Conservation (phyloP, 2,888 invertebrate genomes). For the Agriopis aurantiaria region DNA sequence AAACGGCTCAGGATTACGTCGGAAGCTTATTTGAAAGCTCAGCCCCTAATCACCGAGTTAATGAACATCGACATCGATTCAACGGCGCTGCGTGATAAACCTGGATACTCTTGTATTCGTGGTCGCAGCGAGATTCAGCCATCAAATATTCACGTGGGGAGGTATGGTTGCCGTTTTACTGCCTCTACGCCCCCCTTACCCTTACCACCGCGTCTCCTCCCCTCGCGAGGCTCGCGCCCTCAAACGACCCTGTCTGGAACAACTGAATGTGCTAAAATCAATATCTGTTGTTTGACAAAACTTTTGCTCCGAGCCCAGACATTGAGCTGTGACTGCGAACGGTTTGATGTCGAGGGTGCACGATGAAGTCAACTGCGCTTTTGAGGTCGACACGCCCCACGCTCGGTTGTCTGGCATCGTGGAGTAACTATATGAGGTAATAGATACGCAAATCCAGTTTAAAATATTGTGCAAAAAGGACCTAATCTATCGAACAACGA, state of each 20-base stretch:
- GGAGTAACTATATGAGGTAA: neutral
- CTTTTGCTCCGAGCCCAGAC: constrained; percentile 55
- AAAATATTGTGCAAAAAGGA: neutral
- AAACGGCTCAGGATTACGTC: constrained; percentile 46
- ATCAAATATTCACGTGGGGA: constrained; percentile 85
- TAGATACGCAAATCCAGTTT: neutral
- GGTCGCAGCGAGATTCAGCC: constrained; percentile 79
- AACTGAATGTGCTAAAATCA: constrained; percentile 84
- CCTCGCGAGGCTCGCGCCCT: constrained; percentile 58
- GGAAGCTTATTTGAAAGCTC: constrained; percentile 53
- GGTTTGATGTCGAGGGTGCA: constrained; percentile 30
- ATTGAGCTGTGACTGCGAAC: constrained; percentile 36
- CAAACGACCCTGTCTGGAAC: constrained; percentile 76
- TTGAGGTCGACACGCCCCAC: constrained; percentile 15
- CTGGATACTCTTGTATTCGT: constrained; percentile 64
- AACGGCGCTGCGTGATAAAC: constrained; percentile 57
- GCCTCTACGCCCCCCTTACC: constrained; percentile 57
- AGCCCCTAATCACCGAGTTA: constrained; percentile 56
- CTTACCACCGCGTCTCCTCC: constrained; percentile 44
- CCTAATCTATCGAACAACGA: no score
- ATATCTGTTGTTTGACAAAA: constrained; percentile 81
- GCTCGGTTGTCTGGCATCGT: constrained; percentile 7
- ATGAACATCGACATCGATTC: constrained; percentile 58
- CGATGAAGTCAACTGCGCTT: constrained; percentile 23
- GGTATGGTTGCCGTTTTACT: constrained; percentile 81